Evolutionary conservation across 2,888 invertebrate species (phyloP).

Genomic region (Ophion slaviceki): DNA sequence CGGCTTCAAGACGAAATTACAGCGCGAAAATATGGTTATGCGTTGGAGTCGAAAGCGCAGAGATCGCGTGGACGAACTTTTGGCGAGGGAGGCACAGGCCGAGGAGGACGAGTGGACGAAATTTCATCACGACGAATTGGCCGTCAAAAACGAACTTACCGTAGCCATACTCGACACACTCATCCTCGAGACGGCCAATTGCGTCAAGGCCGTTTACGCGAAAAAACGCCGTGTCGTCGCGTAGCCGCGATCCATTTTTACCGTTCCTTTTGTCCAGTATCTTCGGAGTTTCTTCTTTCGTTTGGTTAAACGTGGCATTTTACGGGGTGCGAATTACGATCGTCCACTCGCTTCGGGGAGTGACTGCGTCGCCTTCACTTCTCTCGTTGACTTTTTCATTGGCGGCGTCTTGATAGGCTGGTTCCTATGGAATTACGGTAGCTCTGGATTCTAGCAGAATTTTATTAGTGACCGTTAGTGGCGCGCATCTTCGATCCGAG

Average conservation of each 20-base stretch:
- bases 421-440: constrained; percentile 59
- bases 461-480: constrained; percentile 17
- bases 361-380: constrained; percentile 4
- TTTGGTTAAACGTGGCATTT: constrained; percentile 34
- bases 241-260: constrained; percentile 53
- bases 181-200: constrained; percentile 78
- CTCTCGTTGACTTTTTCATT: constrained; percentile 35
- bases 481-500: constrained; percentile 15
- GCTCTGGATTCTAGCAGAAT: constrained; percentile 45
- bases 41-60: constrained; percentile 87
- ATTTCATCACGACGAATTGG: constrained; percentile 89
- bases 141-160: constrained; percentile 87
- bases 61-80: constrained; percentile 89
- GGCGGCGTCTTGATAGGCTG: constrained; percentile 53
- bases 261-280: background rate
- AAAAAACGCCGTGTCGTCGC: constrained; percentile 77
- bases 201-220: constrained; percentile 78
- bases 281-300: constrained; percentile 9
- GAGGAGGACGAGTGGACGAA: constrained; percentile 91
- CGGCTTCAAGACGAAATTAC: constrained; percentile 84
- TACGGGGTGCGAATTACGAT: background rate
- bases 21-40: constrained; percentile 86
- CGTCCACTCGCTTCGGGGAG: background rate
- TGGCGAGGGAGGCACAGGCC: constrained; percentile 88
- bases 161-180: constrained; percentile 80